A percentile compares a stretch with the other conserved stretches of the same genome.
phyloP scores from a whole-genome alignment of 2,113 vertebrate genomes.

The Oreotrochilus melanogaster region DNA sequence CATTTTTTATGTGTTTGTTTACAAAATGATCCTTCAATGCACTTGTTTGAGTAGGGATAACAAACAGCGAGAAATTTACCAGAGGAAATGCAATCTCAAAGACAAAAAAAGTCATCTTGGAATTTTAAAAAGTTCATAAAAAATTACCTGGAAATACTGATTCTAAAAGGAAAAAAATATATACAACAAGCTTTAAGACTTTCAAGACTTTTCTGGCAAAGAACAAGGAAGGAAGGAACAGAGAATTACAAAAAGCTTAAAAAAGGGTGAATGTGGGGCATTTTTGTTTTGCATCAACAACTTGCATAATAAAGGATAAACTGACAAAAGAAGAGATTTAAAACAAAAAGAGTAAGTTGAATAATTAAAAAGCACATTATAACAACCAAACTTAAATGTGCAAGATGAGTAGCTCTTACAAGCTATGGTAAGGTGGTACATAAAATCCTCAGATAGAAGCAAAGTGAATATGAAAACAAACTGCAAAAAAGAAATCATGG shows the following conservation, averaged over 20 bases:
- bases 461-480: conserved; percentile 24
- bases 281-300: conserved; percentile 31
- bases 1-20: background rate
- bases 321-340: conserved; percentile 52
- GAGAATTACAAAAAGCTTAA: conserved; percentile 16
- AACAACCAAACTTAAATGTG: conserved; percentile 45
- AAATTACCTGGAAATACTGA: background rate
- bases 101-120: background rate
- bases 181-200: background rate
- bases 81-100: background rate
- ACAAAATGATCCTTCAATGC: background rate
- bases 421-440: background rate
- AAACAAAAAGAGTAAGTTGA: conserved; percentile 48
- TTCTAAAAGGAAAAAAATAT: background rate
- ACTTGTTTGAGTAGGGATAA: background rate
- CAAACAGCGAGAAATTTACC: background rate
- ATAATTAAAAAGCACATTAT: conserved; percentile 66
- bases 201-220: background rate
- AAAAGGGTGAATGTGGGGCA: conserved; percentile 40
- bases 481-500: background rate
- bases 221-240: conserved; percentile 8
- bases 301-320: conserved; percentile 56
- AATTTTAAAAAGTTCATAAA: background rate
- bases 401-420: conserved; percentile 49
- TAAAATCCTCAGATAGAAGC: conserved; percentile 48